phyloP scores from a whole-genome alignment of 1,140 invertebrate species.

The Achroia grisella region DNA sequence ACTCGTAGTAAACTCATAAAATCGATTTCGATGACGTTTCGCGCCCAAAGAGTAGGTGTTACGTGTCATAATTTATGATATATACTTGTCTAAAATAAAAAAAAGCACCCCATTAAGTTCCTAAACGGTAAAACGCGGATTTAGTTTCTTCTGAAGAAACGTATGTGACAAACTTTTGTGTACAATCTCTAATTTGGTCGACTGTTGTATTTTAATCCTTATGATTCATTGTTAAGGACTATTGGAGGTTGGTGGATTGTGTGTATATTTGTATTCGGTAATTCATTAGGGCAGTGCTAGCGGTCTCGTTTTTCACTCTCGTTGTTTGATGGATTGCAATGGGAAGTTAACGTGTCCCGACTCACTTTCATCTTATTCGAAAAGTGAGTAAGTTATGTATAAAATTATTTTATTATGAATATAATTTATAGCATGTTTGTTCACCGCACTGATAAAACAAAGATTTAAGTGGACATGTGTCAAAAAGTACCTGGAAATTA shows the following conservation, averaged over 20 bases:
- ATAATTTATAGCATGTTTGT: too few relatives aligned
- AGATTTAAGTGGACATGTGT: too few relatives aligned
- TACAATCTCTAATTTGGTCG: background rate
- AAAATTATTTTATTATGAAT: too few relatives aligned
- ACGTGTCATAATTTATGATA: slow-evolving; percentile 61
- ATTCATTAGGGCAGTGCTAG: slow-evolving; percentile 44
- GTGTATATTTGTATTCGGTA: slow-evolving; percentile 20
- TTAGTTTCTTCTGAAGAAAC: slow-evolving; percentile 50
- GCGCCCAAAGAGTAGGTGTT: slow-evolving; percentile 43
- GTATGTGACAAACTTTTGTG: slow-evolving; percentile 14
- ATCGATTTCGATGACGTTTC: slow-evolving; percentile 24
- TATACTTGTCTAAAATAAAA: slow-evolving; percentile 40
- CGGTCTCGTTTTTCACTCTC: slow-evolving; percentile 41
- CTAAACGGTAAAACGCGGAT: slow-evolving; percentile 60
- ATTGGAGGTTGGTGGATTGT: background rate
- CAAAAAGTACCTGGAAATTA: too few relatives aligned
- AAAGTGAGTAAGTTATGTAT: too few relatives aligned
- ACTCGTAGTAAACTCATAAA: slow-evolving; percentile 17
- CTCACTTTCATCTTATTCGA: slow-evolving; percentile 9
- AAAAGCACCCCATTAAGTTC: slow-evolving; percentile 51
- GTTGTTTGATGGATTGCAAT: slow-evolving; percentile 56
- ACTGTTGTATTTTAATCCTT: slow-evolving; percentile 15
- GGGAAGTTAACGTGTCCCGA: slow-evolving; percentile 33
- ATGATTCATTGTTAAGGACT: slow-evolving; percentile 4
- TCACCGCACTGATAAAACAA: too few relatives aligned